These are phyloP conservation scores for Heliconius ismenius DNA, from an alignment of 2,888 invertebrate species.

Conservation along the genomic window DNA sequence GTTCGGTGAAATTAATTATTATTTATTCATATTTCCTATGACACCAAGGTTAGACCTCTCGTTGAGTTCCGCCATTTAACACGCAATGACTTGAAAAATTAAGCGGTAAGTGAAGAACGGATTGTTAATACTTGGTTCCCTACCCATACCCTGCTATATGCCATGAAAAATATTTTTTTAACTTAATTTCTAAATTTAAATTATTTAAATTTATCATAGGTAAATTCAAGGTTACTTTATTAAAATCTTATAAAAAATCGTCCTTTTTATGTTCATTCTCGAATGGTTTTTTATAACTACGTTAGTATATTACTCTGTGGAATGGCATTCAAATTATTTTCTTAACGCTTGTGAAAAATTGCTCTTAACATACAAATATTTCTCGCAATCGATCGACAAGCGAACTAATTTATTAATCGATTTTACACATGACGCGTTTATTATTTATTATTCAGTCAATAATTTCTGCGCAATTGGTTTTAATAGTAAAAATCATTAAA, in stretches of 20 bases:
- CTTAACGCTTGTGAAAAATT: not conserved
- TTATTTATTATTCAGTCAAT: not conserved
- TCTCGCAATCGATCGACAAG: not conserved
- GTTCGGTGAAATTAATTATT: not conserved
- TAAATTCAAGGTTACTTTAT: not conserved
- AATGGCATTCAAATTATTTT: not conserved
- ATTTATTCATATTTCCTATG: not conserved
- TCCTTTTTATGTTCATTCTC: not conserved
- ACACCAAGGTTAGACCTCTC: not conserved
- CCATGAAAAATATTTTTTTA: not conserved
- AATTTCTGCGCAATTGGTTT: not conserved
- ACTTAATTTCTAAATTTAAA: no score
- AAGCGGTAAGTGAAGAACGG: not conserved
- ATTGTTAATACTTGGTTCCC: not conserved
- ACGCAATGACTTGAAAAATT: not conserved
- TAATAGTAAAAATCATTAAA: not conserved
- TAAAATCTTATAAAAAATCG: not conserved
- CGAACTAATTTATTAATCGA: not conserved
- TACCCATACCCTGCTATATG: not conserved
- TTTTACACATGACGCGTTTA: not conserved
- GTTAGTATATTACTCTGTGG: not conserved
- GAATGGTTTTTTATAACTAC: no score
- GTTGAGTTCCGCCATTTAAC: no score
- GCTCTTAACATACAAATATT: not conserved
- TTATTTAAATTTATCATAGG: no score